Conservation (phyloP, 53 echinoderm and acorn worm species). For the Hippasteria phrygiana region DNA sequence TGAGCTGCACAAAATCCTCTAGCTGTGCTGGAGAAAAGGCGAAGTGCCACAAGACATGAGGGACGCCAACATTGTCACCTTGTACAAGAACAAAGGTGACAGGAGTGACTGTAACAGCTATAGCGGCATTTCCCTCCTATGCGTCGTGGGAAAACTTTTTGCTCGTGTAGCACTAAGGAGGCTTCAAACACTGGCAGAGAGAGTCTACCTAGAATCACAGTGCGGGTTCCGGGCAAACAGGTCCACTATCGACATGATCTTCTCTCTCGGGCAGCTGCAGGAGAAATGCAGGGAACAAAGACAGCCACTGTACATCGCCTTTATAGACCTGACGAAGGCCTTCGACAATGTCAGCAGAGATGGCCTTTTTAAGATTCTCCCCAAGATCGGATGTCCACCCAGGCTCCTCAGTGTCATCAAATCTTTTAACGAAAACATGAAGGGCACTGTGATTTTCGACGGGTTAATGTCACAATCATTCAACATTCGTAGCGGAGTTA, state of each 20-base stretch:
- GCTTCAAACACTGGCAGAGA: conserved; percentile 54
- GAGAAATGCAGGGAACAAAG: conserved; percentile 62
- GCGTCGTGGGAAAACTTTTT: conserved; percentile 60
- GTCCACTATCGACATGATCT: conserved; percentile 77
- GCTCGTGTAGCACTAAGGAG: conserved; percentile 28
- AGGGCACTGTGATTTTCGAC: conserved; percentile 6
- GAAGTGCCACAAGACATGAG: conserved; percentile 64
- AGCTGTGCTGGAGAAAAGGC: conserved; percentile 67
- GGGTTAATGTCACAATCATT: conserved; percentile 2
- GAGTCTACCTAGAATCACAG: conserved; percentile 60
- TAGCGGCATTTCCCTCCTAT: conserved; percentile 65
- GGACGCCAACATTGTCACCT: conserved; percentile 64
- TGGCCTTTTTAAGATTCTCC: conserved; percentile 51
- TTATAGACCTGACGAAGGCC: conserved; percentile 67
- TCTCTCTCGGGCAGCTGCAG: conserved; percentile 68
- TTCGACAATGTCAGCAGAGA: conserved; percentile 70
- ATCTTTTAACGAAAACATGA: conserved; percentile 50
- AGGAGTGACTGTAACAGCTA: conserved; percentile 68
- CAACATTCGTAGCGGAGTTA: conserved; percentile 44
- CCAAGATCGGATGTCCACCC: conserved; percentile 65
- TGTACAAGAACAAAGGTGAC: conserved; percentile 76
- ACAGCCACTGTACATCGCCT: conserved; percentile 41
- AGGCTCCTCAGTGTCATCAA: conserved; percentile 49
- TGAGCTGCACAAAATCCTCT: conserved; percentile 50
- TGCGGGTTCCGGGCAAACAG: conserved; percentile 69